A percentile compares a stretch with the other conserved stretches of the same genome.
phyloP scores from a whole-genome alignment of 1,140 invertebrate species.

The Bombus haemorrhoidalis region DNA sequence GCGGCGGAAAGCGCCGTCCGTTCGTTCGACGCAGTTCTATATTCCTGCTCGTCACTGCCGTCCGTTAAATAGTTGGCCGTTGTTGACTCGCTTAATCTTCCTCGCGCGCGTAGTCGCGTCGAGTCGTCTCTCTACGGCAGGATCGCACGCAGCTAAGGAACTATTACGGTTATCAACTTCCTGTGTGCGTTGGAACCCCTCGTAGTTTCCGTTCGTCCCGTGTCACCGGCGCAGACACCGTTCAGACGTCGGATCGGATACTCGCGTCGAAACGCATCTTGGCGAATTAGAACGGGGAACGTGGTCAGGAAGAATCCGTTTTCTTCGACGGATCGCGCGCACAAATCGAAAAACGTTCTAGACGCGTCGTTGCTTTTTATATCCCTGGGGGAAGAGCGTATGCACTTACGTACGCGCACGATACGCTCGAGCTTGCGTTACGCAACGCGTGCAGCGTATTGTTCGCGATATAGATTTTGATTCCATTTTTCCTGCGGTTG shows the following conservation, averaged over 20 bases:
- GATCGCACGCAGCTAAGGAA: background rate
- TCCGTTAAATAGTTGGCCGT: constrained; percentile 3
- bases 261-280: no score
- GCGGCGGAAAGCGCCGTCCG: background rate
- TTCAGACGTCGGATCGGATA: background rate
- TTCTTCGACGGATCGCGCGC: no score
- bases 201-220: background rate
- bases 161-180: background rate
- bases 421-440: background rate
- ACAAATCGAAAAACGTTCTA: background rate
- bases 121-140: background rate
- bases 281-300: background rate
- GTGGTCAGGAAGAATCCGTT: background rate
- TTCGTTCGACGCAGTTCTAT: constrained; percentile 31
- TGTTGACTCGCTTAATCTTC: constrained; percentile 23
- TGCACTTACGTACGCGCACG: background rate
- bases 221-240: background rate
- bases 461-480: background rate
- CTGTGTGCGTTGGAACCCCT: background rate
- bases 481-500: background rate
- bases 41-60: constrained; percentile 10
- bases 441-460: background rate
- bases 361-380: background rate
- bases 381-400: background rate
- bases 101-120: background rate